Evolutionary conservation across 2,888 invertebrate genomes (phyloP).

Genomic region (Nomada flava): DNA sequence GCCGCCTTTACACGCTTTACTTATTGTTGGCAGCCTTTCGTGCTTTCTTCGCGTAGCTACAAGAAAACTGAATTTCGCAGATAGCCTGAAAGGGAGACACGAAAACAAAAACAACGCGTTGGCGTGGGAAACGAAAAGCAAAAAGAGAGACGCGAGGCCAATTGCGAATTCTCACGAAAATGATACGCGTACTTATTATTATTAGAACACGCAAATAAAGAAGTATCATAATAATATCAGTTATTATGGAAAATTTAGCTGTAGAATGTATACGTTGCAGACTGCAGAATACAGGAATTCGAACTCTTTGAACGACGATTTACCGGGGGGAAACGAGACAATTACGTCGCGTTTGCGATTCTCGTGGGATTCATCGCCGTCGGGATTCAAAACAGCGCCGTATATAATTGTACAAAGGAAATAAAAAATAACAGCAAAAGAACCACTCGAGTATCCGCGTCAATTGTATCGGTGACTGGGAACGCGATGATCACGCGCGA

Average conservation of each 20-base stretch:
- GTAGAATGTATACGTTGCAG: no score
- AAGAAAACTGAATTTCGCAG: no score
- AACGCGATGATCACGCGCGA: conserved; percentile 27
- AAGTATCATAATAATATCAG: no score
- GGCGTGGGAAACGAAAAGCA: not conserved
- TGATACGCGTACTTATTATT: not conserved
- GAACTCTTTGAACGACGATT: conserved; percentile 54
- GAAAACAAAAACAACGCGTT: not conserved
- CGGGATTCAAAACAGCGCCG: conserved; percentile 14
- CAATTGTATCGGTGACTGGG: conserved; percentile 31
- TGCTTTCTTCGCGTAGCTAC: no score
- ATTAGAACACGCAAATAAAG: no score
- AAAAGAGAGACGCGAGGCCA: not conserved
- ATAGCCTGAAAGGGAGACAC: not conserved
- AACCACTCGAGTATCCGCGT: not conserved
- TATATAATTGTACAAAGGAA: conserved; percentile 1
- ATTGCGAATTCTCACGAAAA: not conserved
- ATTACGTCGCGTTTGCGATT: conserved; percentile 43
- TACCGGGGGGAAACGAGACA: conserved; percentile 46
- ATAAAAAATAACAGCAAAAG: not conserved
- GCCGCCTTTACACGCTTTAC: no score
- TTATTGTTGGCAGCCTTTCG: no score
- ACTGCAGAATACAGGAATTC: not conserved
- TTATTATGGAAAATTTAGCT: no score
- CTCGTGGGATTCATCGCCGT: conserved; percentile 4